Percentiles rank a stretch among this genome's conserved stretches.
phyloP scores from a whole-genome alignment of 2,888 invertebrate genomes.

The Caenorhabditis auriculariae region DNA sequence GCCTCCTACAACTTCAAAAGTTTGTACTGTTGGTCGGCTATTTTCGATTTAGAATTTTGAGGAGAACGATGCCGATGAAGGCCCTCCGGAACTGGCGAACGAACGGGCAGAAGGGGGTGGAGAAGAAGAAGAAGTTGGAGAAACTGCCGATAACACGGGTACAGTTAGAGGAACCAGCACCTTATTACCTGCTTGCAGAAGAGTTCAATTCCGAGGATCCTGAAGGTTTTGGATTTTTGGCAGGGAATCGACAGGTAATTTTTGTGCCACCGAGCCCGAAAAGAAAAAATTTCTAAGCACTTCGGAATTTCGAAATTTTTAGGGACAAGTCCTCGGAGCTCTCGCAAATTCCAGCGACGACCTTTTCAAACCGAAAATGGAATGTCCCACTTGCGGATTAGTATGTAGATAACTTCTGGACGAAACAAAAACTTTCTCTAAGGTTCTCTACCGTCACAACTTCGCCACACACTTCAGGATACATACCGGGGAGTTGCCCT shows the following conservation, averaged over 20 bases:
- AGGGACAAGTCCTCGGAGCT: conserved; percentile 34
- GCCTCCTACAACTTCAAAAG: too few species aligned
- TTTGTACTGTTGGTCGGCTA: too few species aligned
- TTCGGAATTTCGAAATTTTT: background rate
- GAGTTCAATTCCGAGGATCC: too few species aligned
- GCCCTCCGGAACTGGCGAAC: conserved; percentile 2
- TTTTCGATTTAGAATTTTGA: too few species aligned
- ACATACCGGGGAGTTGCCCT: conserved; percentile 62
- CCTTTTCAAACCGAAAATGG: conserved; percentile 51
- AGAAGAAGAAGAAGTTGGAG: background rate
- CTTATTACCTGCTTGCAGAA: too few species aligned
- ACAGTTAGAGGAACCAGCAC: too few species aligned
- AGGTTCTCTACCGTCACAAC: conserved; percentile 55
- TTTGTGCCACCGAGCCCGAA: background rate
- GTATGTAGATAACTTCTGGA: conserved; percentile 11
- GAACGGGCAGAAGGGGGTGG: background rate
- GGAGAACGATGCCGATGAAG: conserved; percentile 4
- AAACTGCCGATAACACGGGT: background rate
- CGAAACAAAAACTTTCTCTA: background rate
- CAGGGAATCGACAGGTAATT: background rate
- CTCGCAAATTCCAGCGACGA: conserved; percentile 36
- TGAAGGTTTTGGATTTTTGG: background rate
- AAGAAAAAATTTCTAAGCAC: background rate
- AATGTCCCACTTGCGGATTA: conserved; percentile 60
- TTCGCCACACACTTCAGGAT: conserved; percentile 59